phyloP scores from a whole-genome alignment of 2,113 vertebrate species.

The Myodes glareolus region DNA sequence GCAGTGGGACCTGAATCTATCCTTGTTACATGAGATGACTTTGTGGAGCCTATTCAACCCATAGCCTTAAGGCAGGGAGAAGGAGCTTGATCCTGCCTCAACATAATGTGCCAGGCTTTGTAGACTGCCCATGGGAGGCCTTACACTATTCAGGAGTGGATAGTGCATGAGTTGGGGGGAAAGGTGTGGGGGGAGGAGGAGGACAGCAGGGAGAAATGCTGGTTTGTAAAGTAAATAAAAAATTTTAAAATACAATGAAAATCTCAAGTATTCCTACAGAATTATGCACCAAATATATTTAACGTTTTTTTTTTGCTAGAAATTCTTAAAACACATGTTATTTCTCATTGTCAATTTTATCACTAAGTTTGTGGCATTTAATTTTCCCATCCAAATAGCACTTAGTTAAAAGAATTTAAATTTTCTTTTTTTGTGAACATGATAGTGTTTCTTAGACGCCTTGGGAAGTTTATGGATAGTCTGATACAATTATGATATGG shows the following conservation, averaged over 20 bases:
- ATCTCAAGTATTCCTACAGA: background rate
- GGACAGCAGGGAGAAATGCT: too few relatives aligned
- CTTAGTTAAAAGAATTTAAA: conserved; percentile 24
- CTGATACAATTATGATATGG: conserved; percentile 30
- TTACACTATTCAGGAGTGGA: too few relatives aligned
- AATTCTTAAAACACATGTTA: background rate
- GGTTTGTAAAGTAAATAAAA: too few relatives aligned
- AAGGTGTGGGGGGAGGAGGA: too few relatives aligned
- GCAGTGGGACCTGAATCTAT: too few relatives aligned
- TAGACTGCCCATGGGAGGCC: too few relatives aligned
- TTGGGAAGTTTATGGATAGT: conserved; percentile 38
- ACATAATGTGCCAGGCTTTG: too few relatives aligned
- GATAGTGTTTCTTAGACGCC: conserved; percentile 15
- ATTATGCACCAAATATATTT: background rate
- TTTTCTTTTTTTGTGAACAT: conserved; percentile 17
- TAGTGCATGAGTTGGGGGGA: too few relatives aligned
- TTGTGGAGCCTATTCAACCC: too few relatives aligned
- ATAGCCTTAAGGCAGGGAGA: too few relatives aligned
- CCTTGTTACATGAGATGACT: too few relatives aligned
- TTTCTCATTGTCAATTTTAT: conserved; percentile 19
- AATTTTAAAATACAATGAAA: background rate
- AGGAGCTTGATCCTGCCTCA: too few relatives aligned
- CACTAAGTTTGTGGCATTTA: conserved; percentile 27
- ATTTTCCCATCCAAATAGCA: conserved; percentile 42
- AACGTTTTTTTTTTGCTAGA: background rate